Evolutionary conservation across 2,113 vertebrate genomes (phyloP).

Genomic region (Panthera tigris): DNA sequence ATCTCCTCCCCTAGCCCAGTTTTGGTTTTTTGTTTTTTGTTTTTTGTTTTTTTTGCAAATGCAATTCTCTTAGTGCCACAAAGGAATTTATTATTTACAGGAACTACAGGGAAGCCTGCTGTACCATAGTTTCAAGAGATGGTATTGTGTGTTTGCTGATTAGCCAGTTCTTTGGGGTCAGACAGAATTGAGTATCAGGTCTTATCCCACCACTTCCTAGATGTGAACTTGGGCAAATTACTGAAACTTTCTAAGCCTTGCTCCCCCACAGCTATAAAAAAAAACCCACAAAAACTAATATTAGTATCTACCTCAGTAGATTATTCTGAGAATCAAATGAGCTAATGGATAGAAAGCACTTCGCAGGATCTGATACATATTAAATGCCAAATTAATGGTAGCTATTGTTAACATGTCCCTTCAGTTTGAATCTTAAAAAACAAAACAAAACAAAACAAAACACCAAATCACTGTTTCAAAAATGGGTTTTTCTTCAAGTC

Average conservation of each 20-base stretch:
- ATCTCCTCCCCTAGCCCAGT: accelerated
- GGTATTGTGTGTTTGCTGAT: neutral
- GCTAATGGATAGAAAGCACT: neutral
- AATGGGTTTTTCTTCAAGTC: neutral
- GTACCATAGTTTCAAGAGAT: neutral
- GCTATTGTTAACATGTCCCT: neutral
- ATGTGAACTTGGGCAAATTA: neutral
- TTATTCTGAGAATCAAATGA: slow-evolving; percentile 15
- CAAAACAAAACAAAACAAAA: neutral
- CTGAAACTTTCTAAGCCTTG: slow-evolving; percentile 6
- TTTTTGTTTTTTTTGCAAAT: neutral
- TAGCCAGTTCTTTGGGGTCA: neutral
- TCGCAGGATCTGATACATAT: neutral
- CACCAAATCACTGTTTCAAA: neutral
- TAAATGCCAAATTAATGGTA: neutral
- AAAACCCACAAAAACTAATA: neutral
- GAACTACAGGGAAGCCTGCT: neutral
- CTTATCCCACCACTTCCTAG: neutral
- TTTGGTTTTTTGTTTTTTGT: neutral
- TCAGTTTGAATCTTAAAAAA: neutral
- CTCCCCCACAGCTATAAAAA: neutral
- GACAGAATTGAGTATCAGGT: slow-evolving; percentile 50
- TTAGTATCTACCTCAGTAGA: neutral
- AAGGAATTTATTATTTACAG: neutral
- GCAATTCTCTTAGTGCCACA: neutral